Evolutionary conservation across 2,797 vertebrate genomes (phyloP), one percentile per base, ranked within the genome.

Genomic region (Discoglossus pictus): DNA sequence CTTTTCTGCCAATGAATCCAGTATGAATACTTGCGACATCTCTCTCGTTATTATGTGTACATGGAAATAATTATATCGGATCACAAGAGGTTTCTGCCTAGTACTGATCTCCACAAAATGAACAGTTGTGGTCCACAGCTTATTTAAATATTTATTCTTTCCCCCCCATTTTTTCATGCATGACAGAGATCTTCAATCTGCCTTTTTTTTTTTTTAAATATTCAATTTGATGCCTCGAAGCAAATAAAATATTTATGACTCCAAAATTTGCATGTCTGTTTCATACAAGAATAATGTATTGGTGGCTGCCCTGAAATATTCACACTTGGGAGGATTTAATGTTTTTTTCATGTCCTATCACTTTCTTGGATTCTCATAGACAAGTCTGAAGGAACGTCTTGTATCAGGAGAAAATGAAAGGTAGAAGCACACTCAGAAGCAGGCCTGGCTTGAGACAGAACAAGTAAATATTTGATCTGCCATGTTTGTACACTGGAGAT

Each of bases 121-220:
- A 38, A 6, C 27, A 34, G 18, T 16, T 40, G 21, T 24, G 5
- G 12, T 56, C 47, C 31, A 13, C 10, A 11, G 23, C 56, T 31
- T 61, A 70, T 40, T 63, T 46, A 62, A 70, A 70, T 70, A 70
- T 70, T 54, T 62, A 70, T 63, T 35, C 27, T 8, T 12, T 42
- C 36, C 7, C 31, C 15, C 40, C 25, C 47, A 16, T 51, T 21
- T 64, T 47, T 70, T 55, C 59, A 63, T 42, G 51, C 67, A 70
- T 70, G 67, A 70, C 59, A 55, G 59, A 48, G 40, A 55, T 40
- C 67, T 62, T 63, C 59, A 62, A 61, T 54, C 50, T 36, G 21
- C 67, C 34, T 62, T 56, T 61, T 62, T 42, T 62, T 56, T 61
- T 62, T 70, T 62, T 70, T 27, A 70, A 56, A 63, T 55, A 70